phyloP scores from a whole-genome alignment of 1,140 invertebrate species.

The Teleopsis dalmanni region DNA sequence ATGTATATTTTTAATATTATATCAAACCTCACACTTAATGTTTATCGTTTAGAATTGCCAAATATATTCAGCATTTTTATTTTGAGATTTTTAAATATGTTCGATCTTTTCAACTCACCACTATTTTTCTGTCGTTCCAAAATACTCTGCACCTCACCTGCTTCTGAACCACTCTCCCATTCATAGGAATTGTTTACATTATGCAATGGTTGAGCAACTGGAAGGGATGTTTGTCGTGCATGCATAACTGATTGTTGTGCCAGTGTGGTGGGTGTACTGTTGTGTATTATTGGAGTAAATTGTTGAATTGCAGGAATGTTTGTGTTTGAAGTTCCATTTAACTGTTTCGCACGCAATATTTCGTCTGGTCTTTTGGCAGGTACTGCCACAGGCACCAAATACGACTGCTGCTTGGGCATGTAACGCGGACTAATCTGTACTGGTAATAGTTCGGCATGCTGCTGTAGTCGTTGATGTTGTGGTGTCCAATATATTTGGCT shows the following conservation, averaged over 20 bases:
- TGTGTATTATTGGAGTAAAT: conserved; percentile 11
- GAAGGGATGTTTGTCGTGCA: conserved; percentile 10
- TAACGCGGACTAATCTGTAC: conserved; percentile 21
- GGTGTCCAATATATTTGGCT: conserved; percentile 38
- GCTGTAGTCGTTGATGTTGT: conserved; percentile 18
- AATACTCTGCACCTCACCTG: conserved; percentile 56
- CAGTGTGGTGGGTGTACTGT: conserved; percentile 12
- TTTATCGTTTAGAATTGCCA: conserved; percentile 6
- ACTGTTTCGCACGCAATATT: conserved; percentile 6
- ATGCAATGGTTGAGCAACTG: neutral
- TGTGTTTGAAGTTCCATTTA: too few species aligned
- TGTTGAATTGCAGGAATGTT: conserved; percentile 10
- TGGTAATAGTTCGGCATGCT: conserved; percentile 14
- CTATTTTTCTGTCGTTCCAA: conserved; percentile 45
- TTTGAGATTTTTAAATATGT: conserved; percentile 11
- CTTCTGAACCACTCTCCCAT: conserved; percentile 58
- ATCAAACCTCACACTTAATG: too few species aligned
- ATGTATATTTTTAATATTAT: too few species aligned
- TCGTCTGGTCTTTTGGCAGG: conserved; percentile 15
- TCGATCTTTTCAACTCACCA: conserved; percentile 16
- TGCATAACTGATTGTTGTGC: conserved; percentile 8
- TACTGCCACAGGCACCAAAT: conserved; percentile 12
- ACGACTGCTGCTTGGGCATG: conserved; percentile 12
- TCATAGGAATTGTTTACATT: conserved; percentile 34
- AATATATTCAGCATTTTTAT: conserved; percentile 8